Conservation (phyloP, 1,140 invertebrate species). For the Grapholita molesta region DNA sequence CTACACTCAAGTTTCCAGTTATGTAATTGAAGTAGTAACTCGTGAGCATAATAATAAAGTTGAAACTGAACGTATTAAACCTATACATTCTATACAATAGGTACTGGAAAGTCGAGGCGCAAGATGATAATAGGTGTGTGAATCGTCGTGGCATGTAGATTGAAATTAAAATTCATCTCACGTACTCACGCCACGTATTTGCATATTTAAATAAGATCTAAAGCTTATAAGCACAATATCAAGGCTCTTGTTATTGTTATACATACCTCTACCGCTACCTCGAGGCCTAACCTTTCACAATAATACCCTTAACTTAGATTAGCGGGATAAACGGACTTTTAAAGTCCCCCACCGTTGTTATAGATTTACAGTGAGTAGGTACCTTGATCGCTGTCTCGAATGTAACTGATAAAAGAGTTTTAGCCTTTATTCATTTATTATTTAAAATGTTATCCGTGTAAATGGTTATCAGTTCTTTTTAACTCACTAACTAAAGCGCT, state of each 20-base stretch:
- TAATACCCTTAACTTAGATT: neutral
- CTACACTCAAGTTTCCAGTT: no score
- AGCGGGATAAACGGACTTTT: no score
- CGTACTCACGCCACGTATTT: slow-evolving; percentile 2
- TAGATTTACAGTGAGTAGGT: no score
- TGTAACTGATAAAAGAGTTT: no score
- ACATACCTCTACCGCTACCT: neutral
- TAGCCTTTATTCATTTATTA: no score
- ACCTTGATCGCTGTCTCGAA: no score
- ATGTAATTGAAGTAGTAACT: neutral
- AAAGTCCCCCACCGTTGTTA: no score
- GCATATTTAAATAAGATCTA: slow-evolving; percentile 18
- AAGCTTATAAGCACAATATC: slow-evolving; percentile 18
- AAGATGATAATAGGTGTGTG: neutral
- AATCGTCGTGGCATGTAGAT: slow-evolving; percentile 7
- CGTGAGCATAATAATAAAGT: neutral
- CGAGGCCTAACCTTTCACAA: neutral
- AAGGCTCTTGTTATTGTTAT: slow-evolving; percentile 1
- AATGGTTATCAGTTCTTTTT: no score
- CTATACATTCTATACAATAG: neutral
- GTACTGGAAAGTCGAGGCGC: neutral
- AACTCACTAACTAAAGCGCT: no score
- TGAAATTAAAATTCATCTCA: slow-evolving; percentile 16
- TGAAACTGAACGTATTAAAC: slow-evolving; percentile 5
- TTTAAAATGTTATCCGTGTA: no score